Evolutionary conservation across 1,140 invertebrate species (phyloP).

Genomic region (Ephestia elutella): DNA sequence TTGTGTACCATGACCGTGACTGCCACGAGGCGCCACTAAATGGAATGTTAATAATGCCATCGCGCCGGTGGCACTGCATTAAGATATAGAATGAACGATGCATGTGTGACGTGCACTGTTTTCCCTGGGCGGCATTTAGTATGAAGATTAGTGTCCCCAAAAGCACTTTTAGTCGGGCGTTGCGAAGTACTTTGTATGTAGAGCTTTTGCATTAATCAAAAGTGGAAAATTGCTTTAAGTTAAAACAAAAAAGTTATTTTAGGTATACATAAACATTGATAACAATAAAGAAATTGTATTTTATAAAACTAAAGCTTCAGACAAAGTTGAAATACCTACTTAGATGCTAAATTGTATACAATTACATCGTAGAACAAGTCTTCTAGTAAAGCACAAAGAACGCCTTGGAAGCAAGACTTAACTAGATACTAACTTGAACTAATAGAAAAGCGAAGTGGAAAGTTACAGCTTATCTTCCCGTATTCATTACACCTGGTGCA

Average conservation of each 20-base stretch:
- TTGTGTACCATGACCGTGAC: neutral
- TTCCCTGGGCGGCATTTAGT: slow-evolving; percentile 18
- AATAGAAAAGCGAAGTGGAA: neutral
- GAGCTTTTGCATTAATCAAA: neutral
- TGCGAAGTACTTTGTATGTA: neutral
- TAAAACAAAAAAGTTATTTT: too few relatives aligned
- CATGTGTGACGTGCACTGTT: slow-evolving; percentile 6
- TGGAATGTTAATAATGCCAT: slow-evolving; percentile 48
- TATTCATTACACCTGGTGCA: neutral
- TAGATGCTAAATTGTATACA: neutral
- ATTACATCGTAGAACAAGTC: neutral
- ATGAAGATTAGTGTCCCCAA: slow-evolving; percentile 14
- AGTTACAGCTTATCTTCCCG: neutral
- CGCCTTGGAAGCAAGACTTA: neutral
- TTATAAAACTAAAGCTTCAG: neutral
- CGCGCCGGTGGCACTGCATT: slow-evolving; percentile 24
- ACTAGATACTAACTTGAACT: neutral
- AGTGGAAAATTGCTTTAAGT: neutral
- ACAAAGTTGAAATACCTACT: neutral
- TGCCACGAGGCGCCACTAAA: slow-evolving; percentile 24
- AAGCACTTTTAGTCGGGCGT: neutral
- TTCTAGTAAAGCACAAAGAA: neutral
- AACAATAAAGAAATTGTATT: too few relatives aligned
- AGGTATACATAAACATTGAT: too few relatives aligned
- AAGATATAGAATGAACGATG: slow-evolving; percentile 31